phyloP scores from a whole-genome alignment of 2,888 invertebrate genomes.

The Neocrepidodera transversa region DNA sequence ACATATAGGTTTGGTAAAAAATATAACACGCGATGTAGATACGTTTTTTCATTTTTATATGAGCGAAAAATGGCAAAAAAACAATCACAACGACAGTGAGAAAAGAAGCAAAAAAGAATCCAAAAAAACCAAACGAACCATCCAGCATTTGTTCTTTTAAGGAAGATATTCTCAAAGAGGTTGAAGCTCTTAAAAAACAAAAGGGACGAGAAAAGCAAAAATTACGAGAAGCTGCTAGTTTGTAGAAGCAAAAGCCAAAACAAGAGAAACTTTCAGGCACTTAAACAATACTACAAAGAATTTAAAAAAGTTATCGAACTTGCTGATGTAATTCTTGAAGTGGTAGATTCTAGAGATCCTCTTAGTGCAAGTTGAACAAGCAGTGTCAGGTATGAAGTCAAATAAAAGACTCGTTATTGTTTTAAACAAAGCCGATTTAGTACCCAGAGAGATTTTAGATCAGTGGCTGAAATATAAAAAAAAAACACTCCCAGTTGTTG shows the following conservation, averaged over 20 bases:
- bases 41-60: too few species aligned
- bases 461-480: slow-evolving; percentile 91
- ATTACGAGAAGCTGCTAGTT: slow-evolving; percentile 64
- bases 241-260: slow-evolving; percentile 56
- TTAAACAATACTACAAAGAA: slow-evolving; percentile 92
- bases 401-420: slow-evolving; percentile 92
- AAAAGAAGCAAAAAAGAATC: slow-evolving; percentile 80
- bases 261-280: slow-evolving; percentile 83
- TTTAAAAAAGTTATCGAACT: slow-evolving; percentile 93
- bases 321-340: slow-evolving; percentile 92
- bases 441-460: slow-evolving; percentile 88
- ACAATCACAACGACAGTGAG: too few species aligned
- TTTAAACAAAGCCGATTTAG: slow-evolving; percentile 95
- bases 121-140: slow-evolving; percentile 70
- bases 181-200: slow-evolving; percentile 74
- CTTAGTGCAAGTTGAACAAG: slow-evolving; percentile 91
- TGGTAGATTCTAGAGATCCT: slow-evolving; percentile 95
- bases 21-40: too few species aligned
- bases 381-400: slow-evolving; percentile 75
- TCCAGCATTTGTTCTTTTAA: slow-evolving; percentile 95
- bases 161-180: slow-evolving; percentile 90
- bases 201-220: slow-evolving; percentile 71
- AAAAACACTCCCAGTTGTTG: slow-evolving; percentile 82
- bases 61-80: too few species aligned
- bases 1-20: too few species aligned